Evolutionary conservation across 1,140 invertebrate genomes (phyloP).

Genomic region (Chionoecetes opilio): DNA sequence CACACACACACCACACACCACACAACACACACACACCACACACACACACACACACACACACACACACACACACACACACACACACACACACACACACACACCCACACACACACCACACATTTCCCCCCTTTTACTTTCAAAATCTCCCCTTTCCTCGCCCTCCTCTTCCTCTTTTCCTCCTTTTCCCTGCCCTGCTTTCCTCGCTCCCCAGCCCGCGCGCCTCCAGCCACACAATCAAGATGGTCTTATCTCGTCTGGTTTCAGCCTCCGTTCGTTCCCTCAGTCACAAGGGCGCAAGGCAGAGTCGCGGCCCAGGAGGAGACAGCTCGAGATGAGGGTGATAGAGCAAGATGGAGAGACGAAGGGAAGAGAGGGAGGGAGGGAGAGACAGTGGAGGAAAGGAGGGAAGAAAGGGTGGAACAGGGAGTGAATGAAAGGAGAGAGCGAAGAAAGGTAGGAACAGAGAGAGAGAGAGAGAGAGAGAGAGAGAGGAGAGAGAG

Average conservation of each 20-base stretch:
- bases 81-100: too few relatives aligned
- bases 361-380: not conserved
- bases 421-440: not conserved
- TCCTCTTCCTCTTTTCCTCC: too few relatives aligned
- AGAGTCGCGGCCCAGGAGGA: not conserved
- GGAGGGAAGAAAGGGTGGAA: not conserved
- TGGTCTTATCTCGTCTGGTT: constrained; percentile 17
- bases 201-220: too few relatives aligned
- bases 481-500: not conserved
- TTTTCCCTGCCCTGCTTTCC: too few relatives aligned
- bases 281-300: too few relatives aligned
- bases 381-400: not conserved
- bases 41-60: too few relatives aligned
- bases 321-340: not conserved
- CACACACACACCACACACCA: too few relatives aligned
- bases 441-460: not conserved
- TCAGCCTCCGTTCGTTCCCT: constrained; percentile 14
- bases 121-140: not conserved
- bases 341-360: not conserved
- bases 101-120: too few relatives aligned
- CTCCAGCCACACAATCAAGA: not conserved
- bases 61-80: too few relatives aligned
- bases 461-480: not conserved
- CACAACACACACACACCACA: too few relatives aligned
- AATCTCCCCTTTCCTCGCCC: not conserved